Conservation (phyloP, 2,113 vertebrate genomes). For the Nipponia nippon region DNA sequence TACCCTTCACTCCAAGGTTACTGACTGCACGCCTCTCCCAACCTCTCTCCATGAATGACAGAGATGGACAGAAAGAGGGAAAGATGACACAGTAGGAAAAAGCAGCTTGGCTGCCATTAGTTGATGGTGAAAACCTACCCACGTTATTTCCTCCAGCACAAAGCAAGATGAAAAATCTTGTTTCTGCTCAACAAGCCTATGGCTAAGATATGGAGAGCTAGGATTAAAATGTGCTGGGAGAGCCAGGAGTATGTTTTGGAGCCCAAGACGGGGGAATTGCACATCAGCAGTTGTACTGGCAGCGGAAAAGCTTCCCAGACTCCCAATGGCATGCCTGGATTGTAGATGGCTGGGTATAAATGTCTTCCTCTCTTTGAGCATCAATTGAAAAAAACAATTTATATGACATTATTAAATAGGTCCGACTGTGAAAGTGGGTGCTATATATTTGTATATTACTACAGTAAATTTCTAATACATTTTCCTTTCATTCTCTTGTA, state of each 20-base stretch:
- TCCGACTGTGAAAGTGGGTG: background rate
- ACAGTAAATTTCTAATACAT: background rate
- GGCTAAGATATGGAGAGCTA: background rate
- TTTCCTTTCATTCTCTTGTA: background rate
- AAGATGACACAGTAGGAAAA: background rate
- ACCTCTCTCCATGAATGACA: fast-evolving
- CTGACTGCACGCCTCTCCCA: background rate
- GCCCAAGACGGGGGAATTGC: background rate
- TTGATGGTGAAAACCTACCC: background rate
- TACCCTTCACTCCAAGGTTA: background rate
- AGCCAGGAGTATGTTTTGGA: background rate
- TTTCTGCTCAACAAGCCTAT: background rate
- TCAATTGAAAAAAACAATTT: background rate
- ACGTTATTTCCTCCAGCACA: background rate
- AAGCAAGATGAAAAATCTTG: background rate
- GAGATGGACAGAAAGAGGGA: background rate
- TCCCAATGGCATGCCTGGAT: fast-evolving
- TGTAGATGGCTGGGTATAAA: background rate
- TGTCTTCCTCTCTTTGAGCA: background rate
- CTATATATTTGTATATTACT: background rate
- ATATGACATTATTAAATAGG: background rate
- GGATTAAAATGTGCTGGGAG: background rate
- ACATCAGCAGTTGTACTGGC: background rate
- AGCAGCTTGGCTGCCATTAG: background rate
- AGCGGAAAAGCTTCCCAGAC: background rate